These are phyloP conservation scores for Tethya wilhelma DNA, from an alignment of 37 sponge, comb jelly and placozoan species.

Conservation along the genomic window DNA sequence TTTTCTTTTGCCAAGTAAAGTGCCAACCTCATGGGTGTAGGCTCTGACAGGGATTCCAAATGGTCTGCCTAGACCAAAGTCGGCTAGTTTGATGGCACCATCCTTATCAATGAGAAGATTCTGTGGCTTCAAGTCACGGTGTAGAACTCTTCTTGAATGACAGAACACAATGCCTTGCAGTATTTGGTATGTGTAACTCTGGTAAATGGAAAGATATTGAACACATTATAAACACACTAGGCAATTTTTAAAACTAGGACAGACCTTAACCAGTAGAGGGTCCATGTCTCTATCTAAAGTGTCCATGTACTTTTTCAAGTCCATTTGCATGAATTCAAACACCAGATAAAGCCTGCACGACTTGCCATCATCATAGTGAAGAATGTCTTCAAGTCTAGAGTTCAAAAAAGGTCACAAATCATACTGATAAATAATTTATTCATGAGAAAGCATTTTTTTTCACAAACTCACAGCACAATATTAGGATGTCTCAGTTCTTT, in stretches of 20 bases:
- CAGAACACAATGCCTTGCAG: constrained; percentile 91
- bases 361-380: constrained; percentile 78
- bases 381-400: constrained; percentile 76
- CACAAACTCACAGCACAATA: constrained; percentile 79
- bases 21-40: constrained; percentile 97
- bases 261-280: constrained; percentile 83
- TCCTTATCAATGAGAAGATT: constrained; percentile 93
- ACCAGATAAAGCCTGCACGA: constrained; percentile 97
- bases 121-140: constrained; percentile 98
- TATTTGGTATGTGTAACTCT: constrained; percentile 98
- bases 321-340: constrained; percentile 98
- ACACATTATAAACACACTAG: neutral
- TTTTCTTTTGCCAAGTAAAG: neutral
- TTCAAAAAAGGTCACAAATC: neutral
- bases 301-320: constrained; percentile 97
- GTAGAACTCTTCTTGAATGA: constrained; percentile 91
- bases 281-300: constrained; percentile 62
- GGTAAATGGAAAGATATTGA: neutral
- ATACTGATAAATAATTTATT: neutral
- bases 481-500: constrained; percentile 96
- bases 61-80: constrained; percentile 97
- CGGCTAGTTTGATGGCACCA: constrained; percentile 97
- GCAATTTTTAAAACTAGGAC: neutral
- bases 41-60: constrained; percentile 99
- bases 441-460: neutral